Evolutionary conservation across 2,113 vertebrate genomes (phyloP), one percentile per base, ranked within the genome.

Genomic region (Calcarius ornatus): DNA sequence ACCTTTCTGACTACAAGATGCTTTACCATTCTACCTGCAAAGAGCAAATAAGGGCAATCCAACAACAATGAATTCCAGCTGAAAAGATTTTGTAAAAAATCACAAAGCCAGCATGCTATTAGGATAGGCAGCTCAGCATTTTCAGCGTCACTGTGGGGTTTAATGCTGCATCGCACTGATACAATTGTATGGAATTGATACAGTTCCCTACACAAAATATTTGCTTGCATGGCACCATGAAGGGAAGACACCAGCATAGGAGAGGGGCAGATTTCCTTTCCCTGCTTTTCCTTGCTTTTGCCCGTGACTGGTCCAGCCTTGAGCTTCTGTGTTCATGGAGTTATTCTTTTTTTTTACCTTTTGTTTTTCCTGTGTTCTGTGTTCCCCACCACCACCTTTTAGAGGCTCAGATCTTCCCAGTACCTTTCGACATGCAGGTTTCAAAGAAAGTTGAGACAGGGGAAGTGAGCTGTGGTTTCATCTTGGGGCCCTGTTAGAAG

Each of bases 181-280:
- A 14, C 19, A 64, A 19, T 1, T 22, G 21, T 24, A 11, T 0
- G 1, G 38, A 54, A 50, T 63, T 28, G 33, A 37, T 38, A 14
- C 8, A 3, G n/a, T 33, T 90, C 21, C 33, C 43, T 35, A 3
- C 25, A 3, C 0, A 0, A 2, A 1, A 5, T 30, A 16, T 33
- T 31, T 38, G 45, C 31, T 31, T 73, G 30, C 4, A 21, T 13
- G 38, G 56, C 30, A 13, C 27, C 13, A 22, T 0, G 3, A 53
- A 71, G 40, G 9, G 59, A 42, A 92, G 76, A 45, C 51, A 53
- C 37, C 40, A 35, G 48, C 22, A 6, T 2, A n/a, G 40, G 21
- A 65, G 19, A 72, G 71, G 13, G 40, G 37, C 53, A 40, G 16
- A 47, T 80, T 95, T 79, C n/a, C 54, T 61, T 76, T 35, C 17